Conservation (phyloP, 2,113 vertebrate genomes). For the Myrmecobius fasciatus region DNA sequence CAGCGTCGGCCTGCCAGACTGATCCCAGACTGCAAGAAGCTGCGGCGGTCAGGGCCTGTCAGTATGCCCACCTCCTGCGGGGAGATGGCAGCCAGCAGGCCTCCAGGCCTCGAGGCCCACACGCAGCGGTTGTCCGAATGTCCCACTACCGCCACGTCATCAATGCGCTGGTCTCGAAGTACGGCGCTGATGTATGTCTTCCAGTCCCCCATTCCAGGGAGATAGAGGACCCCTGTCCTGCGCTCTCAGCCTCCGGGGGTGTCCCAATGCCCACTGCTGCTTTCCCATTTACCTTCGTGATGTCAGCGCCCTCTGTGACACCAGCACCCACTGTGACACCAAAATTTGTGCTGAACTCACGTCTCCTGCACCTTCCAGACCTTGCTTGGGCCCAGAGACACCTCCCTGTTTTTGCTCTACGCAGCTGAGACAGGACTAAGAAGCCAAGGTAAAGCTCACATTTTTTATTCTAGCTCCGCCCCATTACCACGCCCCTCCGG, state of each 20-base stretch:
- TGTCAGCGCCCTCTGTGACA: background rate
- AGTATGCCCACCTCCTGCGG: slow-evolving; percentile 80
- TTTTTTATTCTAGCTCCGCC: no score
- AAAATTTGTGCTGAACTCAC: background rate
- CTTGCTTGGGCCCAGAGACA: background rate
- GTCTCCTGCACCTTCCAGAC: background rate
- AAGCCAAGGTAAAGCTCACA: background rate
- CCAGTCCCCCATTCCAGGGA: slow-evolving; percentile 74
- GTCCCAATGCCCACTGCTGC: background rate
- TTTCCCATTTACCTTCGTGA: background rate
- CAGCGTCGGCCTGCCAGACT: slow-evolving; percentile 75
- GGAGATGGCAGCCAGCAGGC: slow-evolving; percentile 73
- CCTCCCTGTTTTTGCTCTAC: background rate
- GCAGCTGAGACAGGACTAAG: background rate
- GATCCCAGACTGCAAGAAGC: slow-evolving; percentile 71
- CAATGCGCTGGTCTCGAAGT: slow-evolving; percentile 77
- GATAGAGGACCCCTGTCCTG: background rate
- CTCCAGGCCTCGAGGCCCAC: slow-evolving; percentile 77
- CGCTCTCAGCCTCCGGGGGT: background rate
- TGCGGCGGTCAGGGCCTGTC: slow-evolving; percentile 62
- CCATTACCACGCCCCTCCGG: background rate
- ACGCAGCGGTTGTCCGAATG: slow-evolving; percentile 68
- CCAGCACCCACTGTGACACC: background rate
- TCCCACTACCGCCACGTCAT: slow-evolving; percentile 75
- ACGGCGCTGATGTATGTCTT: slow-evolving; percentile 75